These are phyloP conservation scores for Pandemis cinnamomeana DNA, from an alignment of 2,888 invertebrate species.

Conservation along the genomic window DNA sequence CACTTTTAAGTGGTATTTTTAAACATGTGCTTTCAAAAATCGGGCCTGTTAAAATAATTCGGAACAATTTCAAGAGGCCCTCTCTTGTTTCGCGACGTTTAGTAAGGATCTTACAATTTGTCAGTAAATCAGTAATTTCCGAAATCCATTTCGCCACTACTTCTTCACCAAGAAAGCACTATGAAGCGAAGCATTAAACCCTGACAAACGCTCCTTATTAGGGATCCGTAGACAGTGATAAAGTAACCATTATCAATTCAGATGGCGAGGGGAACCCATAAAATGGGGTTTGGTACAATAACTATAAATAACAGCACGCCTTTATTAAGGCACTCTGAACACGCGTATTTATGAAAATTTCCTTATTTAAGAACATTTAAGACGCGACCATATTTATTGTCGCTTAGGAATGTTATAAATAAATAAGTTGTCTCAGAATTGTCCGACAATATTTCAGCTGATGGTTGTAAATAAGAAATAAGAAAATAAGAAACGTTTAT, in stretches of 20 bases:
- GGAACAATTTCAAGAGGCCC: too few species aligned
- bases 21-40: too few species aligned
- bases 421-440: too few species aligned
- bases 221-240: constrained; percentile 38
- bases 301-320: constrained; percentile 30
- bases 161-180: background rate
- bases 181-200: background rate
- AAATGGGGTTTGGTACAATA: constrained; percentile 28
- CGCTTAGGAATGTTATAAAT: background rate
- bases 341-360: constrained; percentile 28
- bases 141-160: background rate
- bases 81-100: too few species aligned
- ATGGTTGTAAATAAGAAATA: too few species aligned
- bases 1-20: too few species aligned
- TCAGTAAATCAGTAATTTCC: too few species aligned
- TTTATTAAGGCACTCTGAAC: constrained; percentile 29
- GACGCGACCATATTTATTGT: background rate
- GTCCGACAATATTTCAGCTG: too few species aligned
- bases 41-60: too few species aligned
- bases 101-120: too few species aligned
- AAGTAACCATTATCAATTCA: constrained; percentile 41
- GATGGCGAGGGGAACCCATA: constrained; percentile 30
- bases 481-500: too few species aligned
- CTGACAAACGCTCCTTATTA: constrained; percentile 29
- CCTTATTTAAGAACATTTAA: constrained; percentile 1